These are phyloP conservation scores for Notoglanidium macrostoma DNA, from an alignment of 2,797 vertebrate genomes.

Conservation along the genomic window DNA sequence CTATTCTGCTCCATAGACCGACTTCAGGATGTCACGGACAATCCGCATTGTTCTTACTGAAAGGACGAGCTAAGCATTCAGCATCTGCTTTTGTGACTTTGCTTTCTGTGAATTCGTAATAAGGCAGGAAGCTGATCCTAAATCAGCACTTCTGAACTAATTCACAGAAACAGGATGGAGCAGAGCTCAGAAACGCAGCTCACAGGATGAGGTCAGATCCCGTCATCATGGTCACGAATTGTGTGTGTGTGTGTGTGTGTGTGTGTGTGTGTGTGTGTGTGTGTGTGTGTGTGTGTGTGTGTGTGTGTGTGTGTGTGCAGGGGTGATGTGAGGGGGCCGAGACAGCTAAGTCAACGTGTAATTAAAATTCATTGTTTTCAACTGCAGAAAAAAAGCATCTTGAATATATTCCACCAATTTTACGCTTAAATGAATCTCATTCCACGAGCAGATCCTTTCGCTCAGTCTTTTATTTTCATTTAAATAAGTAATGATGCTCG, in stretches of 20 bases:
- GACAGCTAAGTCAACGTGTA: not conserved
- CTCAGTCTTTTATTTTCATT: not conserved
- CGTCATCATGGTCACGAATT: not conserved
- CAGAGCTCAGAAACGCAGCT: not conserved
- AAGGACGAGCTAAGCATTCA: constrained; percentile 10
- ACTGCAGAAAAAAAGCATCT: not conserved
- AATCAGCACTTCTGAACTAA: constrained; percentile 15
- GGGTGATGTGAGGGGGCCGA: not conserved
- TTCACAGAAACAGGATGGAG: constrained; percentile 18
- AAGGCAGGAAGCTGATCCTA: not conserved
- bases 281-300: too few relatives aligned
- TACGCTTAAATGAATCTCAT: not conserved
- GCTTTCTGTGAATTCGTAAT: not conserved
- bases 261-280: constrained; percentile 9
- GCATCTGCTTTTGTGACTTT: not conserved
- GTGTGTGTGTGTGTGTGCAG: too few relatives aligned
- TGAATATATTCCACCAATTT: not conserved
- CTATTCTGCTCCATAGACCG: not conserved
- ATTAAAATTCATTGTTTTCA: not conserved
- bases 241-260: constrained; percentile 6
- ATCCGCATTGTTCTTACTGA: constrained; percentile 11
- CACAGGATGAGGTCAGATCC: constrained; percentile 19
- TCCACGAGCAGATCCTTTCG: not conserved
- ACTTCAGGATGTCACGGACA: constrained; percentile 11
- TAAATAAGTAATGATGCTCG: not conserved